Conservation (phyloP, 2,888 invertebrate species). For the Mesorhabditis sp. region DNA sequence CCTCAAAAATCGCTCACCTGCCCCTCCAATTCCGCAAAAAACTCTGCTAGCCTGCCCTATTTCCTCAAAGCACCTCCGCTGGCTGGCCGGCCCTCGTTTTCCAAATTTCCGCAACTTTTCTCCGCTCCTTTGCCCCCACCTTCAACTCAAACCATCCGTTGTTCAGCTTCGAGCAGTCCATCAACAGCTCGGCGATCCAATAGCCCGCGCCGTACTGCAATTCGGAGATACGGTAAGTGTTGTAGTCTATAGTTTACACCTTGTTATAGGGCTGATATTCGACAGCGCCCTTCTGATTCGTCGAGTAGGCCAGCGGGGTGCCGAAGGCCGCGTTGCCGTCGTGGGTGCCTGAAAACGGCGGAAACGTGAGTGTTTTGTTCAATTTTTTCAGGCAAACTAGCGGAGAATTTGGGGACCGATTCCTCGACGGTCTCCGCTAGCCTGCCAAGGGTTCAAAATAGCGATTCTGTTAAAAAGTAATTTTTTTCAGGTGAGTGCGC, state of each 20-base stretch:
- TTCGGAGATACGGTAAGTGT: conserved; percentile 11
- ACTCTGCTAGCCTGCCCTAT: too few relatives aligned
- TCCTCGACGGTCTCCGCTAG: too few relatives aligned
- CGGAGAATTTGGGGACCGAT: too few relatives aligned
- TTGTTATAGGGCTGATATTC: conserved; percentile 57
- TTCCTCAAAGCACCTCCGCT: neutral
- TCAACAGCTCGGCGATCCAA: conserved; percentile 60
- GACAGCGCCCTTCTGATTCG: conserved; percentile 46
- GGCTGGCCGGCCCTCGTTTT: neutral
- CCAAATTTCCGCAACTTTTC: neutral
- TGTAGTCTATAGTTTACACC: neutral
- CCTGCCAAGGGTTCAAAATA: too few relatives aligned
- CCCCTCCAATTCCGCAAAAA: too few relatives aligned
- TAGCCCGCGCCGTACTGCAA: conserved; percentile 58
- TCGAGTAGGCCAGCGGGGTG: conserved; percentile 51
- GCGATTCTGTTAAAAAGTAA: too few relatives aligned
- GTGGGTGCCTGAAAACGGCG: conserved; percentile 37
- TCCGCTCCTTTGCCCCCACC: conserved; percentile 20
- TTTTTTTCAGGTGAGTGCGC: too few relatives aligned
- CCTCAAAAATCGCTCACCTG: too few relatives aligned
- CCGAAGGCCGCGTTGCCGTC: conserved; percentile 44
- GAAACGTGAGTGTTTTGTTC: too few relatives aligned
- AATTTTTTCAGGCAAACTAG: too few relatives aligned
- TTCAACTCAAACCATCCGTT: conserved; percentile 62
- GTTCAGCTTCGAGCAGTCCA: conserved; percentile 60